Percentiles rank a stretch among this genome's conserved stretches.
These are phyloP conservation scores for Mallotus villosus DNA, from an alignment of 2,797 vertebrate species.

Conservation along the genomic window DNA sequence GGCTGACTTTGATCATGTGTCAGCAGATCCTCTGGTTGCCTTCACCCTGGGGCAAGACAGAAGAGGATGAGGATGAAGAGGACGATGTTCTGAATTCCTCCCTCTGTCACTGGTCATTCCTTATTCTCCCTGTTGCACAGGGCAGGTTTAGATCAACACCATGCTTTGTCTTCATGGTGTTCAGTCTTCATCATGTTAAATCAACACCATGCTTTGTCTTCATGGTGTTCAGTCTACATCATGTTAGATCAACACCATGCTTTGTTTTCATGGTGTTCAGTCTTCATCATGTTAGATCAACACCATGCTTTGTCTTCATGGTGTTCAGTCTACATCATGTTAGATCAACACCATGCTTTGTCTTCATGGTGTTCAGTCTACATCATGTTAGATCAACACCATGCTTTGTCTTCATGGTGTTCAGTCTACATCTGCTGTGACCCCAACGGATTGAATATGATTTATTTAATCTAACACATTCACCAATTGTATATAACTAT, in stretches of 20 bases:
- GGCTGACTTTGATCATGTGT: constrained; percentile 51
- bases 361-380: too few species aligned
- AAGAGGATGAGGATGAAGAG: constrained; percentile 20
- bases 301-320: too few species aligned
- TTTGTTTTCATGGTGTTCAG: too few species aligned
- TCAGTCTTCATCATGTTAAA: too few species aligned
- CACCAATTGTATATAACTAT: too few species aligned
- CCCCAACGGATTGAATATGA: neutral
- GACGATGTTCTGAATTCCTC: constrained; percentile 34
- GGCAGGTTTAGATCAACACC: constrained; percentile 51
- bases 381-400: constrained; percentile 58
- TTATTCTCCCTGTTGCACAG: constrained; percentile 43
- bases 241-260: too few species aligned
- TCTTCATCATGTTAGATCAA: constrained; percentile 55
- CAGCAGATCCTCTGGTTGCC: constrained; percentile 28
- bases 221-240: too few species aligned
- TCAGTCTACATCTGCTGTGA: too few species aligned
- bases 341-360: constrained; percentile 51
- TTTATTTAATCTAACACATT: neutral
- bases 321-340: too few species aligned
- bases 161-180: neutral
- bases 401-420: neutral
- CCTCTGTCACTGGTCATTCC: constrained; percentile 49
- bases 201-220: too few species aligned
- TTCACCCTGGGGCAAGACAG: constrained; percentile 30